Evolutionary conservation across 2,888 invertebrate genomes (phyloP).

Genomic region (Spilarctia lutea): DNA sequence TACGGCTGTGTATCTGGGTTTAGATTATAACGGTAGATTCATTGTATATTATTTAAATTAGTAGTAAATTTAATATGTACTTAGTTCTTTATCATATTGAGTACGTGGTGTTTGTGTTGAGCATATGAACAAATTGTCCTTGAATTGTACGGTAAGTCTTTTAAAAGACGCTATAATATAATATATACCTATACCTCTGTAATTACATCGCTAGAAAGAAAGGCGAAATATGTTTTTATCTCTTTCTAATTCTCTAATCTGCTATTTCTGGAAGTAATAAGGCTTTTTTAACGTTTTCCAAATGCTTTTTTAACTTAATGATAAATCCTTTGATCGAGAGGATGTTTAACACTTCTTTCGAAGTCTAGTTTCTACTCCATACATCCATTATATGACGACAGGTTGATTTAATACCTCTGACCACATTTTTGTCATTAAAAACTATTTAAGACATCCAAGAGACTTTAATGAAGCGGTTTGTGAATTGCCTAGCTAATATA

Average conservation of each 20-base stretch:
- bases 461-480: not conserved
- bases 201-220: too few relatives aligned
- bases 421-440: not conserved
- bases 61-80: not conserved
- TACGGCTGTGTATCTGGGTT: not conserved
- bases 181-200: too few relatives aligned
- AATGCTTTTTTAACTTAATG: too few relatives aligned
- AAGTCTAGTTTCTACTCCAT: too few relatives aligned
- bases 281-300: too few relatives aligned
- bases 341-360: too few relatives aligned
- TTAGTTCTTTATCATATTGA: conserved; percentile 6
- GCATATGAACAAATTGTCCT: not conserved
- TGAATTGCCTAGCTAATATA: not conserved
- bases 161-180: not conserved
- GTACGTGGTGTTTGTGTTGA: conserved; percentile 3
- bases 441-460: not conserved
- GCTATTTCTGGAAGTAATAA: too few relatives aligned
- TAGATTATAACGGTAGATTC: conserved; percentile 7
- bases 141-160: not conserved
- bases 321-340: too few relatives aligned
- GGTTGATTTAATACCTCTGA: too few relatives aligned
- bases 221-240: too few relatives aligned
- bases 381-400: too few relatives aligned
- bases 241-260: too few relatives aligned
- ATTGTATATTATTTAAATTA: not conserved